phyloP scores from a whole-genome alignment of 2,113 vertebrate species.

The Eulacestoma nigropectus region DNA sequence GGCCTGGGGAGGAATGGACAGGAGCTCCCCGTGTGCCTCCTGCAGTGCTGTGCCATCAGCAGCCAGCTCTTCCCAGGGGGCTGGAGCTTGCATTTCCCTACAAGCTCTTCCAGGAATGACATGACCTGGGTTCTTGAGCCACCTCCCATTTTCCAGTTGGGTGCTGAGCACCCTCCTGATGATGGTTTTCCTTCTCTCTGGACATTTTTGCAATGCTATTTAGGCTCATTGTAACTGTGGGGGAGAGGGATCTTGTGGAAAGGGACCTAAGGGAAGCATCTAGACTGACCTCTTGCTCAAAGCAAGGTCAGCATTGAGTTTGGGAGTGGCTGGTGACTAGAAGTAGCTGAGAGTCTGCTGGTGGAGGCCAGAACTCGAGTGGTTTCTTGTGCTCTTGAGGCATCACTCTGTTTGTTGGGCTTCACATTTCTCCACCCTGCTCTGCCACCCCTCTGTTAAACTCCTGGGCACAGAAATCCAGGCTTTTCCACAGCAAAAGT shows the following conservation, averaged over 20 bases:
- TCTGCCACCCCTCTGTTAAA: background rate
- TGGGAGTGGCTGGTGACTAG: background rate
- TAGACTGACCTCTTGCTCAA: background rate
- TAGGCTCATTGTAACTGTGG: background rate
- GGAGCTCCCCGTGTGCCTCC: background rate
- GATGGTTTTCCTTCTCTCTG: background rate
- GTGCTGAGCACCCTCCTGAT: background rate
- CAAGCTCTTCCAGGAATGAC: background rate
- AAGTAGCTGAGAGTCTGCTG: background rate
- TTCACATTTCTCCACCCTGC: background rate
- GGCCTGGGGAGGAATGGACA: background rate
- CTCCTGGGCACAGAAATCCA: background rate
- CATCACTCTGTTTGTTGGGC: rapidly evolving
- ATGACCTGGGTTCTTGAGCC: background rate
- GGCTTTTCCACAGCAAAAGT: background rate
- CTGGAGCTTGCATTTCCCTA: background rate
- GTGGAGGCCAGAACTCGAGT: background rate
- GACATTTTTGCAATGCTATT: background rate
- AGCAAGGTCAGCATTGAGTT: background rate
- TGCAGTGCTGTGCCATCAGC: background rate
- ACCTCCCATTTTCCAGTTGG: background rate
- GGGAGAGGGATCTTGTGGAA: background rate
- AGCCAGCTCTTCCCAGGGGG: background rate
- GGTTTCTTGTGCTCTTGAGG: background rate
- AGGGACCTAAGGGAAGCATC: background rate